Evolutionary conservation across 2,113 vertebrate species (phyloP).

Genomic region (Leucoraja erinaceus): DNA sequence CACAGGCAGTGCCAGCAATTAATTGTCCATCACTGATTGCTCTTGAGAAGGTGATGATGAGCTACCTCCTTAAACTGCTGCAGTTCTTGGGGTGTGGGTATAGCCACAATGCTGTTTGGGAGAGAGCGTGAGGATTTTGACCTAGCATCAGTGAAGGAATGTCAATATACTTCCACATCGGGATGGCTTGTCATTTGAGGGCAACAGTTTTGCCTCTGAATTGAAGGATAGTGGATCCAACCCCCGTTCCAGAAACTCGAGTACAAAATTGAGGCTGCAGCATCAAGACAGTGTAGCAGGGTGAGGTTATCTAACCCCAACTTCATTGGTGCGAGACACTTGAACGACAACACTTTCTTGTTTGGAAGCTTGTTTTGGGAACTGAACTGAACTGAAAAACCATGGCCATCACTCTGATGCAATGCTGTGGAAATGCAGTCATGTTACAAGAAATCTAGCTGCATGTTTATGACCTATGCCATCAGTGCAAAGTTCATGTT

Average conservation of each 20-base stretch:
- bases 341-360: not conserved
- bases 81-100: too few species aligned
- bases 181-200: too few species aligned
- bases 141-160: too few species aligned
- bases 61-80: too few species aligned
- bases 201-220: not conserved
- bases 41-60: too few species aligned
- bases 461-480: not conserved
- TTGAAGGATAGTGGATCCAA: too few species aligned
- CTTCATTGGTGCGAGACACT: not conserved
- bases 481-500: too few species aligned
- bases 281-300: not conserved
- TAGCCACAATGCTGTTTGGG: too few species aligned
- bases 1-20: too few species aligned
- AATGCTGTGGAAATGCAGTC: not conserved
- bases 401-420: not conserved
- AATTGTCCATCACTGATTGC: too few species aligned
- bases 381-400: not conserved
- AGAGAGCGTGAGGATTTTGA: too few species aligned
- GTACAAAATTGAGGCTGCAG: not conserved
- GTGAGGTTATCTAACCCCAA: not conserved
- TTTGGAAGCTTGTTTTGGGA: not conserved
- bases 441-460: not conserved
- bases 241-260: not conserved
- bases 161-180: too few species aligned